Base-by-base conservation (phyloP, 2,888 invertebrate species). In the Mesopsocus fuscifrons region DNA sequence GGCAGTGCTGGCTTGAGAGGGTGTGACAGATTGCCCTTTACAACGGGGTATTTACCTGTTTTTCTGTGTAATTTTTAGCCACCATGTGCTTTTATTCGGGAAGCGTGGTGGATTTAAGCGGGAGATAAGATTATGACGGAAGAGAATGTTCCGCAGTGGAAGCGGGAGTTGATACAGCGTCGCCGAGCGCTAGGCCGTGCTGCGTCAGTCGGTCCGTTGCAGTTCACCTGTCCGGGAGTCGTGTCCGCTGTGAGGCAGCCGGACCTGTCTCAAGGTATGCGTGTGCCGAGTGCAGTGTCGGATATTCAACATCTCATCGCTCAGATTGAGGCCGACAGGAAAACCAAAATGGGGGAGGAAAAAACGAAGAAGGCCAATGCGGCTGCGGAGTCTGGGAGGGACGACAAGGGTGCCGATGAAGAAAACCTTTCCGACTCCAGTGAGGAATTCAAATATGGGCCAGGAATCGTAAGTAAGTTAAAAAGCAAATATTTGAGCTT, bases 361-460 rank as follows among this genome's bases (percentile, higher is more conserved):
- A 48, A 49, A 41, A 46, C 45, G 16, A 38, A 43, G 40, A 50
- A 47, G 46, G 50, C 48, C 43, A 51, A 47, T 48, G 52, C 55
- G 55, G 54, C 59, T 16, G 30, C 42, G 21, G 34, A 46, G 42
- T 23, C 41, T 42, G 35, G 42, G 42, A n/a, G 43, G 41, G 34
- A 42, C 43, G 23, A 40, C 47, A 50, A 52, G 43, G 45, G 51
- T 47, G 48, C 49, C 47, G 52, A 54, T 18, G 58, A 58, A 30
- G 64, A 62, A 34, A 59, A 58, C 42, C 64, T 66, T 47, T 67
- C 68, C 44, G 72, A 73, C 56, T 68, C 70, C 42, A 69, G 70
- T 51, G 85, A 85, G 61, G 88, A 88, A 58, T 65, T 88, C 45
- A 77, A 80, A 57, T 88, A 89, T 65, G 89, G 89, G 1, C 89